These are phyloP conservation scores for Drosophila athabasca DNA, from an alignment of 1,140 invertebrate species.

Conservation along the genomic window DNA sequence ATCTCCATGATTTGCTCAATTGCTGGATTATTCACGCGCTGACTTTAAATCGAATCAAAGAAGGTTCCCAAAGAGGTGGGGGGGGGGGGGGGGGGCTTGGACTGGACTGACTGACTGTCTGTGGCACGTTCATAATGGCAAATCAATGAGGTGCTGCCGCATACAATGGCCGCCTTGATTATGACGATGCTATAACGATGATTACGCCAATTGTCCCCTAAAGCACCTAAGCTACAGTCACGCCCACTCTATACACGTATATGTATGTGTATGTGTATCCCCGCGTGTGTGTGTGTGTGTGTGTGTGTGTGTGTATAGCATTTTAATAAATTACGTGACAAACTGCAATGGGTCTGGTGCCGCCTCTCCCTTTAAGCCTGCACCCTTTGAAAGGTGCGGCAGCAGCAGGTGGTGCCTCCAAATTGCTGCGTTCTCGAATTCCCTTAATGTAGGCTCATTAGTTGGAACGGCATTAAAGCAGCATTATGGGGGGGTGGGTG, in stretches of 20 bases:
- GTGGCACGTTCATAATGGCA: slow-evolving; percentile 76
- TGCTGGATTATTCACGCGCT: slow-evolving; percentile 1
- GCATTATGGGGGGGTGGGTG: slow-evolving; percentile 56
- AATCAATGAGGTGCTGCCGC: slow-evolving; percentile 73
- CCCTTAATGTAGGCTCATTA: slow-evolving; percentile 80
- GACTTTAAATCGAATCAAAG: slow-evolving; percentile 21
- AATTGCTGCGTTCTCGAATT: slow-evolving; percentile 64
- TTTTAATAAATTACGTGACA: slow-evolving; percentile 83
- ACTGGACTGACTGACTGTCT: not conserved
- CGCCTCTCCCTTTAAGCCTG: slow-evolving; percentile 7
- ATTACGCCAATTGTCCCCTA: slow-evolving; percentile 76
- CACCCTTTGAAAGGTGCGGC: slow-evolving; percentile 7
- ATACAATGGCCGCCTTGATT: slow-evolving; percentile 75
- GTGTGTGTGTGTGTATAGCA: slow-evolving; percentile 55
- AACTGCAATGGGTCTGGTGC: slow-evolving; percentile 66
- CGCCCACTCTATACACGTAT: not conserved
- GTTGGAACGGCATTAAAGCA: slow-evolving; percentile 70
- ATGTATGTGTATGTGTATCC: slow-evolving; percentile 5
- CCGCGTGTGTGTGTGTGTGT: slow-evolving; percentile 6
- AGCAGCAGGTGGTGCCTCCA: slow-evolving; percentile 63
- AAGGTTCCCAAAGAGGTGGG: not conserved
- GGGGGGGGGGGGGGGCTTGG: not conserved
- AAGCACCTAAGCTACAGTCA: slow-evolving; percentile 14
- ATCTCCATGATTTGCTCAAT: slow-evolving; percentile 4
- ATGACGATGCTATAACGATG: slow-evolving; percentile 77